phyloP scores from a whole-genome alignment of 2,113 vertebrate genomes.

The Turdus rufiventris region DNA sequence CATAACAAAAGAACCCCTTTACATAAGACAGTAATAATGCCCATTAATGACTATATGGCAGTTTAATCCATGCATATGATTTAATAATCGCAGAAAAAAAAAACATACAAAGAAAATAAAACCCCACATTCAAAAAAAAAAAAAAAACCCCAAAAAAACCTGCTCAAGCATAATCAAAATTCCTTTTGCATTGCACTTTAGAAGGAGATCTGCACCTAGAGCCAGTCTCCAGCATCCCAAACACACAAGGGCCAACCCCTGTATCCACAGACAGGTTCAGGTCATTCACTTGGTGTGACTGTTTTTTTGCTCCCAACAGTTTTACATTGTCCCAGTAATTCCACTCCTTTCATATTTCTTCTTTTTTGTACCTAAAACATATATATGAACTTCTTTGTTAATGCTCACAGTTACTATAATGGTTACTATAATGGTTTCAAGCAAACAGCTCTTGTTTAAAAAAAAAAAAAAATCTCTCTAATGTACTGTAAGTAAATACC shows the following conservation, averaged over 20 bases:
- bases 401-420: constrained; percentile 53
- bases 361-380: constrained; percentile 44
- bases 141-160: constrained; percentile 44
- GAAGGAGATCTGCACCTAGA: constrained; percentile 48
- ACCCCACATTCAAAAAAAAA: constrained; percentile 47
- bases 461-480: not conserved
- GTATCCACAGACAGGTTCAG: not conserved
- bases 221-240: constrained; percentile 40
- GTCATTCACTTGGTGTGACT: not conserved
- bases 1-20: constrained; percentile 78
- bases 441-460: constrained; percentile 44
- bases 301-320: constrained; percentile 28
- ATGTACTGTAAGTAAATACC: constrained; percentile 43
- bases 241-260: constrained; percentile 46
- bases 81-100: constrained; percentile 68
- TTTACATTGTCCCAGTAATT: constrained; percentile 3
- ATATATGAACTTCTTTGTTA: constrained; percentile 19
- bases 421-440: constrained; percentile 35
- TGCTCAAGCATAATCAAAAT: constrained; percentile 81
- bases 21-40: constrained; percentile 90
- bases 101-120: constrained; percentile 76
- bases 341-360: not conserved
- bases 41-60: constrained; percentile 87
- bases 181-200: constrained; percentile 82
- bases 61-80: constrained; percentile 88